Conservation (phyloP, 2,888 invertebrate species). For the Loripinus fragilis region DNA sequence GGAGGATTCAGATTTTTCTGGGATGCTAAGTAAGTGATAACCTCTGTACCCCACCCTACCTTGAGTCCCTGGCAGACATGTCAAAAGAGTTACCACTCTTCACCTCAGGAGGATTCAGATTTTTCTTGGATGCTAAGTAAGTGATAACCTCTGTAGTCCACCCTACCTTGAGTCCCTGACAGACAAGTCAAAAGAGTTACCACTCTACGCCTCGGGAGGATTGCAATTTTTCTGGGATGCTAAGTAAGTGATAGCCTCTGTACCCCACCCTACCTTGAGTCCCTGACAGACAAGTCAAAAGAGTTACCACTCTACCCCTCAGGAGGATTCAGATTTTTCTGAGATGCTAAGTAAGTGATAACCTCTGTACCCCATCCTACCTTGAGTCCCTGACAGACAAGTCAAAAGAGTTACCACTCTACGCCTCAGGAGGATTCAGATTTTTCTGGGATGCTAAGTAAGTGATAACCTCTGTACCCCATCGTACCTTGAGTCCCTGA, state of each 20-base stretch:
- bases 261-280: constrained; percentile 90
- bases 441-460: too few species aligned
- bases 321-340: constrained; percentile 96
- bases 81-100: constrained; percentile 85
- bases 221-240: constrained; percentile 95
- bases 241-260: too few species aligned
- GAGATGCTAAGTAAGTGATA: constrained; percentile 98
- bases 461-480: too few species aligned
- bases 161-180: constrained; percentile 88
- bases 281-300: constrained; percentile 83
- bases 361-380: too few species aligned
- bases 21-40: constrained; percentile 99
- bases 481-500: constrained; percentile 88
- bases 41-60: too few species aligned
- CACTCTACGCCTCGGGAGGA: constrained; percentile 92
- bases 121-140: constrained; percentile 89
- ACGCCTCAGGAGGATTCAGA: too few species aligned
- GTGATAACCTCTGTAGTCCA: too few species aligned
- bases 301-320: constrained; percentile 88
- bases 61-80: constrained; percentile 85
- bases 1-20: constrained; percentile 95
- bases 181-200: constrained; percentile 84
- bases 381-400: too few species aligned
- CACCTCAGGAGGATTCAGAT: constrained; percentile 95
- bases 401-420: too few species aligned